phyloP scores from a whole-genome alignment of 1,140 invertebrate genomes.

The Mizuhopecten yessoensis region DNA sequence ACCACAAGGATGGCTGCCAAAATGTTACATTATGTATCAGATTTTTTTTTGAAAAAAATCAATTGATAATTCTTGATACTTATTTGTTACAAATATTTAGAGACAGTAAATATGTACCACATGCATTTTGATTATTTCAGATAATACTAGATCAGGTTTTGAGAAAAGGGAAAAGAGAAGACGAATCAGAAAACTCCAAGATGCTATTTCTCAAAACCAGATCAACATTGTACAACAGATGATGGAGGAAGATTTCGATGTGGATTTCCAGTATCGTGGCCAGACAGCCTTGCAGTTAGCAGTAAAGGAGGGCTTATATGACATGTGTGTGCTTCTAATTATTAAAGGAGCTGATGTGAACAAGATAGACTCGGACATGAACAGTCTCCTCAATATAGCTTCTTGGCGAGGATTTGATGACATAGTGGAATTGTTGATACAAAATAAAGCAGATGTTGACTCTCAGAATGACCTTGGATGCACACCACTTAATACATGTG shows the following conservation, averaged over 20 bases:
- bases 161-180: constrained; percentile 77
- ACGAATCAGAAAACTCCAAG: constrained; percentile 77
- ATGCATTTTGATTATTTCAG: constrained; percentile 40
- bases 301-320: constrained; percentile 73
- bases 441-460: constrained; percentile 77
- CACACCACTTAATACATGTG: constrained; percentile 77
- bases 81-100: too few species aligned
- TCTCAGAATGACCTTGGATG: constrained; percentile 74
- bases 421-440: constrained; percentile 75
- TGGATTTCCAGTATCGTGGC: constrained; percentile 81
- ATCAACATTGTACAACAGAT: constrained; percentile 69
- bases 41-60: too few species aligned
- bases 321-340: constrained; percentile 78
- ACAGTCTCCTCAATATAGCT: constrained; percentile 80
- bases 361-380: constrained; percentile 76
- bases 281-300: constrained; percentile 80
- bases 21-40: too few species aligned
- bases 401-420: constrained; percentile 71
- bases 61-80: too few species aligned
- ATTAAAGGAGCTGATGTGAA: constrained; percentile 80
- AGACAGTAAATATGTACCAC: too few species aligned
- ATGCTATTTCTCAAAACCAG: constrained; percentile 76
- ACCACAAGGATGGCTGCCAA: too few species aligned
- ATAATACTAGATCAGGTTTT: constrained; percentile 66
- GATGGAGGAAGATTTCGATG: constrained; percentile 76